Percentiles rank a stretch among this genome's conserved stretches.
Evolutionary conservation across 2,888 invertebrate species (phyloP).

Genomic region (Piscicola geometra): DNA sequence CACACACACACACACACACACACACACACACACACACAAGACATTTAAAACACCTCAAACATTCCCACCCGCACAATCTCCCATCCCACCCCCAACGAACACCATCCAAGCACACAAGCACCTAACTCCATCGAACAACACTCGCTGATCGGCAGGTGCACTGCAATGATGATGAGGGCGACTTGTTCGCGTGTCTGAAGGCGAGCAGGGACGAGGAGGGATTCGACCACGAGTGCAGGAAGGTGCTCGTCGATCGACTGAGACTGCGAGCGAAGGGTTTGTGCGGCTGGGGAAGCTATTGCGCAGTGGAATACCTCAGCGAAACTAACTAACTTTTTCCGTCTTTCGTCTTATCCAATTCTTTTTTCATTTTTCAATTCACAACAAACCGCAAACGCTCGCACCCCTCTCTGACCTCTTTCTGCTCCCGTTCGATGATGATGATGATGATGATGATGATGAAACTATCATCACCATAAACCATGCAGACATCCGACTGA

Average conservation of each 20-base stretch:
- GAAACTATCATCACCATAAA: too few species aligned
- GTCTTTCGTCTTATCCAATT: neutral
- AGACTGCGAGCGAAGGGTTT: slow-evolving; percentile 34
- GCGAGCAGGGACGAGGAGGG: slow-evolving; percentile 69
- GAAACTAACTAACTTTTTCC: too few species aligned
- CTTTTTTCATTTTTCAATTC: neutral
- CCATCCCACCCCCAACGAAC: too few species aligned
- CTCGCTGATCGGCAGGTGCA: neutral
- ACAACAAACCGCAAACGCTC: too few species aligned
- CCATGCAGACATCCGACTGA: slow-evolving; percentile 72
- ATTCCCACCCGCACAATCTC: neutral
- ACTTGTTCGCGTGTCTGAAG: slow-evolving; percentile 58
- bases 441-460: too few species aligned
- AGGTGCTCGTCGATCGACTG: slow-evolving; percentile 57
- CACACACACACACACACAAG: neutral
- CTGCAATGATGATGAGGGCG: slow-evolving; percentile 5
- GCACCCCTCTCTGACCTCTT: too few species aligned
- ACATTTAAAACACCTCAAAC: neutral
- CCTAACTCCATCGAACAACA: too few species aligned
- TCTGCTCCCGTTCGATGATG: too few species aligned
- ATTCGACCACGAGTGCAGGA: slow-evolving; percentile 77
- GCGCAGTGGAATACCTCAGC: too few species aligned
- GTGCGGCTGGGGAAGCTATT: too few species aligned
- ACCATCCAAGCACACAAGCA: neutral
- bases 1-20: neutral